phyloP scores from a whole-genome alignment of 2,113 vertebrate species.

The Grantiella picta region DNA sequence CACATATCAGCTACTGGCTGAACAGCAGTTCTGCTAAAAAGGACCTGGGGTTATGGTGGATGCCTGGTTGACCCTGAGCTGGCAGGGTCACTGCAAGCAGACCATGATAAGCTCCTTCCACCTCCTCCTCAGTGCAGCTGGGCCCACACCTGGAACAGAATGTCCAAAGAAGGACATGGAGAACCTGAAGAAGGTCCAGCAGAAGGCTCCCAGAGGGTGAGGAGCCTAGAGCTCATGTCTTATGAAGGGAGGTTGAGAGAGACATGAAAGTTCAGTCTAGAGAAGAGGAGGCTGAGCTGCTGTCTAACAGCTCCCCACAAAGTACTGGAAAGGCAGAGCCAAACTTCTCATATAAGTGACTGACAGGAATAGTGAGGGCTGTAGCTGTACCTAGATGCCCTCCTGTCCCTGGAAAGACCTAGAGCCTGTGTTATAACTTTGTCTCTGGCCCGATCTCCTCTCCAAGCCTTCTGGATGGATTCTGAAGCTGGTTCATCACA shows the following conservation, averaged over 20 bases:
- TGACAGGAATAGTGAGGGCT: background rate
- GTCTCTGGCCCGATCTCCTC: background rate
- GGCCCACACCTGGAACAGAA: background rate
- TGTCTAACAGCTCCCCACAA: background rate
- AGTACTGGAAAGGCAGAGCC: background rate
- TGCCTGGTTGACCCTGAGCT: background rate
- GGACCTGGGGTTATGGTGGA: background rate
- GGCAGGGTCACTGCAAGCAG: background rate
- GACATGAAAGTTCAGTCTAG: background rate
- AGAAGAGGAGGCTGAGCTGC: background rate
- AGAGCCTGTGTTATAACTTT: background rate
- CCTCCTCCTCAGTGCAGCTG: background rate
- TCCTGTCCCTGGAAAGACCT: background rate
- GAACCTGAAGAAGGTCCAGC: background rate
- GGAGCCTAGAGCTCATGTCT: background rate
- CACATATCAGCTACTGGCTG: background rate
- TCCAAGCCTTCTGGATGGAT: background rate
- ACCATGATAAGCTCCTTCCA: background rate
- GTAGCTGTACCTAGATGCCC: background rate
- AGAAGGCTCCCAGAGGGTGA: background rate
- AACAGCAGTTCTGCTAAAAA: background rate
- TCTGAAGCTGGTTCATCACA: background rate
- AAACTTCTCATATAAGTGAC: background rate
- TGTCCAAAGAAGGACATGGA: background rate
- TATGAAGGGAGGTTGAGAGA: background rate